Conservation (phyloP, 2,888 invertebrate genomes). For the Ophion ellenae region DNA sequence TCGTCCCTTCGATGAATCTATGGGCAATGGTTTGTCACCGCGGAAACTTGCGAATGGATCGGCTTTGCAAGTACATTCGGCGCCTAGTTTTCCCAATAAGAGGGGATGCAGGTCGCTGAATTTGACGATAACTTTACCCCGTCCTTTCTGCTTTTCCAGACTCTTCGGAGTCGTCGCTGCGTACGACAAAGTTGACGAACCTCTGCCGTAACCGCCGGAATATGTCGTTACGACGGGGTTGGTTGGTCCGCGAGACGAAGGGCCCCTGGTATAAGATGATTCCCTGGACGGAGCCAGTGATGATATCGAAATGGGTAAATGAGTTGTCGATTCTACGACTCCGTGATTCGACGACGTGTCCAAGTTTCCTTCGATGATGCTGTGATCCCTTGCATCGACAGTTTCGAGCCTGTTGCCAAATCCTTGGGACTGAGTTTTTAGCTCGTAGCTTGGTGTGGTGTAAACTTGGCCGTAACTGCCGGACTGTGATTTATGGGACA, state of each 20-base stretch:
- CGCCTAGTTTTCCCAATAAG: slow-evolving; percentile 89
- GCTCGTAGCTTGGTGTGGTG: slow-evolving; percentile 50
- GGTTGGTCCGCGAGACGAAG: slow-evolving; percentile 33
- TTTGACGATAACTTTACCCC: slow-evolving; percentile 87
- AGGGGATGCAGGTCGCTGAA: slow-evolving; percentile 90
- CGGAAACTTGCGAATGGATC: slow-evolving; percentile 80
- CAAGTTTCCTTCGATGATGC: slow-evolving; percentile 17
- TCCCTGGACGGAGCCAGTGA: slow-evolving; percentile 25
- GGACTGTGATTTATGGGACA: slow-evolving; percentile 24
- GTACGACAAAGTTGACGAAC: slow-evolving; percentile 53
- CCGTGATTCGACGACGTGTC: slow-evolving; percentile 29
- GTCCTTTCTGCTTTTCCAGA: slow-evolving; percentile 67
- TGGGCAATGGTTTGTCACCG: slow-evolving; percentile 73
- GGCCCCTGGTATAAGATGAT: slow-evolving; percentile 4
- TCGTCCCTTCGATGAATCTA: slow-evolving; percentile 78
- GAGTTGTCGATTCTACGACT: slow-evolving; percentile 14
- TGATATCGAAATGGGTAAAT: slow-evolving; percentile 40
- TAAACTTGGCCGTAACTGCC: slow-evolving; percentile 36
- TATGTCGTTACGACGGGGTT: slow-evolving; percentile 72
- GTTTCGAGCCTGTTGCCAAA: slow-evolving; percentile 26
- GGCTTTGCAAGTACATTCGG: slow-evolving; percentile 88
- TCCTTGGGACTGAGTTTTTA: slow-evolving; percentile 6
- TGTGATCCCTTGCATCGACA: neutral
- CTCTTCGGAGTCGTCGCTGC: slow-evolving; percentile 44
- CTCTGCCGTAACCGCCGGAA: slow-evolving; percentile 69